Conservation (phyloP, 2,113 vertebrate genomes). For the Cheilinus undulatus region DNA sequence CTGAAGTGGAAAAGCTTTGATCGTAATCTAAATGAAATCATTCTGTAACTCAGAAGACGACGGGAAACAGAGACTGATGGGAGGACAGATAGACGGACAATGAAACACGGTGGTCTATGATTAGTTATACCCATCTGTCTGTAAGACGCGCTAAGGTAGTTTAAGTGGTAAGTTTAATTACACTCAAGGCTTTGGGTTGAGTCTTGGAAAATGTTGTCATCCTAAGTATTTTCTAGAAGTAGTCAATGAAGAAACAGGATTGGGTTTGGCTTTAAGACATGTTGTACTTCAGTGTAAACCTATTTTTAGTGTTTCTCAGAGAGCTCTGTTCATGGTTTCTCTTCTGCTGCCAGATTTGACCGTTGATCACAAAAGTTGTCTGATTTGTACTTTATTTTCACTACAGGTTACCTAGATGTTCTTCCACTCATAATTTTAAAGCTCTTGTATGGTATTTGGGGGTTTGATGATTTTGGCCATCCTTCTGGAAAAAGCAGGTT, state of each 20-base stretch:
- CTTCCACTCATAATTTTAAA: not conserved
- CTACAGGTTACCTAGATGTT: too few relatives aligned
- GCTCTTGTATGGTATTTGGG: too few relatives aligned
- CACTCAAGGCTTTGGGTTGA: too few relatives aligned
- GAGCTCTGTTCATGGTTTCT: too few relatives aligned
- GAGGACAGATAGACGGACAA: not conserved
- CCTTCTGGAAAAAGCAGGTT: too few relatives aligned
- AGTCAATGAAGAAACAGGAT: too few relatives aligned
- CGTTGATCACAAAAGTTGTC: not conserved
- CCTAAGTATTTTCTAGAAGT: too few relatives aligned
- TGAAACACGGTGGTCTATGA: not conserved
- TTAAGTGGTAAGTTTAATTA: not conserved
- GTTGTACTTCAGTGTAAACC: too few relatives aligned
- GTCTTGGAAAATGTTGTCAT: not conserved
- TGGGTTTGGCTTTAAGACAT: not conserved
- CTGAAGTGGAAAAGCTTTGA: constrained; percentile 44
- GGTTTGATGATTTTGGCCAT: too few relatives aligned
- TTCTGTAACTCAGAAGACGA: constrained; percentile 12
- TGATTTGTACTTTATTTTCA: not conserved
- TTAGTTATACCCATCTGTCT: constrained; percentile 5
- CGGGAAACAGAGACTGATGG: constrained; percentile 28
- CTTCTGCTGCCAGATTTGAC: too few relatives aligned
- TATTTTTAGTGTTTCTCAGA: too few relatives aligned
- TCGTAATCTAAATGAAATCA: constrained; percentile 43
- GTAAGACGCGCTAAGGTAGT: not conserved